Evolutionary conservation across 2,797 vertebrate species (phyloP).

Genomic region (Macropus fuliginosus): DNA sequence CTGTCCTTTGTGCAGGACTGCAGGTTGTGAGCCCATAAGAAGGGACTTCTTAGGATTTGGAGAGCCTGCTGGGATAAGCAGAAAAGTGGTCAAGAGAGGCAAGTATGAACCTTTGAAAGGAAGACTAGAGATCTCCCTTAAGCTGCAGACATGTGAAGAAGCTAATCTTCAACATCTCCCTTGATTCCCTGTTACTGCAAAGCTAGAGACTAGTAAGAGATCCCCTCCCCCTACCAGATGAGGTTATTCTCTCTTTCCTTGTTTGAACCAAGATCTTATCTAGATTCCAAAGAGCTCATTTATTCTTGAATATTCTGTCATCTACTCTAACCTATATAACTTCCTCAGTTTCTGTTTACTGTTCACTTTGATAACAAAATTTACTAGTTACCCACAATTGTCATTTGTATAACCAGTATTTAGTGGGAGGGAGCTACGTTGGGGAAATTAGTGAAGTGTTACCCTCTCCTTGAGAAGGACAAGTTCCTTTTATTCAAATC

Average conservation of each 20-base stretch:
- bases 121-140: neutral
- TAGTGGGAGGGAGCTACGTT: neutral
- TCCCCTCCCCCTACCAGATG: neutral
- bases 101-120: neutral
- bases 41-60: neutral
- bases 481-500: neutral
- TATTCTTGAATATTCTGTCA: neutral
- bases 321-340: neutral
- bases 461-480: neutral
- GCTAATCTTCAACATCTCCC: neutral
- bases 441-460: neutral
- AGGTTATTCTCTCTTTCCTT: neutral
- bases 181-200: neutral
- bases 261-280: neutral
- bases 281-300: neutral
- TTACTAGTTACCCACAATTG: neutral
- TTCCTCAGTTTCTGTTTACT: neutral
- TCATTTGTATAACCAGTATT: neutral
- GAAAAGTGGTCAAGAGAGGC: neutral
- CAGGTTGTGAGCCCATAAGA: neutral
- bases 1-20: neutral
- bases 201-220: neutral
- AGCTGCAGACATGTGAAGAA: neutral
- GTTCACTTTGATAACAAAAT: neutral
- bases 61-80: neutral